Evolutionary conservation across 2,113 vertebrate species (phyloP).

Genomic region (Hydrochoerus hydrochaeris): DNA sequence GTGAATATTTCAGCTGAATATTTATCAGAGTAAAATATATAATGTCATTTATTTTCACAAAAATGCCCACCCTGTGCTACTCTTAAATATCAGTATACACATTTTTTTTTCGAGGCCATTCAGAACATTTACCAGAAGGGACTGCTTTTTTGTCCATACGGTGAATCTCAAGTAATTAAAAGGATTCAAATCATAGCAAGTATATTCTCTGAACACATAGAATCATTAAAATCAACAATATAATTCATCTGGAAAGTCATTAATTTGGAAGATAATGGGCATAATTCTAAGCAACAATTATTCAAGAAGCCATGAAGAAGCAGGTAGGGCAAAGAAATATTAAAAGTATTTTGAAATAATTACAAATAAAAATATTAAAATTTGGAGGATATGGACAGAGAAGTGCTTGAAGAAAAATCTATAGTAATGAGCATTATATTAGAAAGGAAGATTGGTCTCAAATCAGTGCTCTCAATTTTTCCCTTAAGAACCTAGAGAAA

Average conservation of each 20-base stretch:
- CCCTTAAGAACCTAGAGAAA: background rate
- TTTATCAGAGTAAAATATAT: background rate
- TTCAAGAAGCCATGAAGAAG: background rate
- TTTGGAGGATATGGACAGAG: background rate
- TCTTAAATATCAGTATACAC: background rate
- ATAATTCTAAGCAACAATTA: background rate
- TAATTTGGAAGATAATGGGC: background rate
- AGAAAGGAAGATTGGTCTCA: background rate
- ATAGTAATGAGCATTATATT: background rate
- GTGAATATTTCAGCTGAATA: background rate
- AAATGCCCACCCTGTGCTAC: background rate
- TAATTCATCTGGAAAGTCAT: background rate
- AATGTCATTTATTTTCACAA: background rate
- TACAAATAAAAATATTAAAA: background rate
- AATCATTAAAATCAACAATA: background rate
- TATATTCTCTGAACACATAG: background rate
- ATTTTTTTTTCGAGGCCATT: background rate
- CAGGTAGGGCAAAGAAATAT: background rate
- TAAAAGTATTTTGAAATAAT: background rate
- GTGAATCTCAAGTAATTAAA: background rate
- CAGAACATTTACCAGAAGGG: background rate
- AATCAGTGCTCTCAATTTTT: background rate
- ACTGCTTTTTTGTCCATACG: background rate
- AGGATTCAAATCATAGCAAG: background rate
- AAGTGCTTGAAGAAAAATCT: background rate